phyloP scores from a whole-genome alignment of 2,797 vertebrate species.

The Muscicapa striata region DNA sequence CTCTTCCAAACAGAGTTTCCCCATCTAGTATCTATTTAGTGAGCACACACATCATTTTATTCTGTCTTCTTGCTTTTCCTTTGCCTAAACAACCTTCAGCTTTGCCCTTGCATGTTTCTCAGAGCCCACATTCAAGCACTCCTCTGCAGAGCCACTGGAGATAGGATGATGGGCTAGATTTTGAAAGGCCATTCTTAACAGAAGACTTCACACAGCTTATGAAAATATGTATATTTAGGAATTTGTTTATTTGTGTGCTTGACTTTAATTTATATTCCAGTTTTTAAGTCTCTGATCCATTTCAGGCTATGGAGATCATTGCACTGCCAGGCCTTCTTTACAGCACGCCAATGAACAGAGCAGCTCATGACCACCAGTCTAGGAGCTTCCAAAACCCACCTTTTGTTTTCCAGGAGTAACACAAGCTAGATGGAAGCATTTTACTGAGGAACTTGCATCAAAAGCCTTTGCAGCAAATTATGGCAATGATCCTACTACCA shows the following conservation, averaged over 20 bases:
- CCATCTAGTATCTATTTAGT: neutral
- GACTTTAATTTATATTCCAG: neutral
- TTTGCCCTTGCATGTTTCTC: neutral
- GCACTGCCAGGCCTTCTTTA: neutral
- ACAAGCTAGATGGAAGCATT: neutral
- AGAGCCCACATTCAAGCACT: neutral
- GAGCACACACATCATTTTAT: neutral
- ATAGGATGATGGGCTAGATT: neutral
- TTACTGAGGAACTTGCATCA: neutral
- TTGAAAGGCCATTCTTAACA: neutral
- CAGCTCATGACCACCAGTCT: neutral
- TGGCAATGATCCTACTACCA: neutral
- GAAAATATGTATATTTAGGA: neutral
- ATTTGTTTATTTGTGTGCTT: neutral
- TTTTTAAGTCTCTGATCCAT: neutral
- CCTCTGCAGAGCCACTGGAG: neutral
- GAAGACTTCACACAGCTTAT: neutral
- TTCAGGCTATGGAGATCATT: neutral
- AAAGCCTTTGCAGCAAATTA: neutral
- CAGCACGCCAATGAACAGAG: neutral
- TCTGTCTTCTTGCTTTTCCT: neutral
- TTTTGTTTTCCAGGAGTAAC: neutral
- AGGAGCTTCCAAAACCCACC: neutral
- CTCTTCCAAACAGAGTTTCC: neutral
- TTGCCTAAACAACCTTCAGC: neutral